These are phyloP conservation scores for Gallinago stenura DNA, from an alignment of 2,797 vertebrate genomes.

Conservation along the genomic window DNA sequence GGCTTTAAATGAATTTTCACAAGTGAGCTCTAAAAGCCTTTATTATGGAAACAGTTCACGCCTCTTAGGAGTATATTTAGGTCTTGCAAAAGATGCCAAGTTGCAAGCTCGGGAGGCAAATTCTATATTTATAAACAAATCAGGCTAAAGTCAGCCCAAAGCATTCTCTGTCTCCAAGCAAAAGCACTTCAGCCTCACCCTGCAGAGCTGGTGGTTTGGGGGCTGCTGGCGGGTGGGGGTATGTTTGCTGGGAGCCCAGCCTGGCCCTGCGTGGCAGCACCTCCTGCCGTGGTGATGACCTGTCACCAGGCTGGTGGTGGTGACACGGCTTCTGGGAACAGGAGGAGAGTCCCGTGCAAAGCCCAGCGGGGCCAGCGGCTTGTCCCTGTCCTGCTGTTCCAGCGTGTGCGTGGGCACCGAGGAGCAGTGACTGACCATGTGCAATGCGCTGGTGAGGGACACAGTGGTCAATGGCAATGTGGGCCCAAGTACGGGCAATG, in stretches of 20 bases:
- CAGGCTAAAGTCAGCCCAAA: slow-evolving; percentile 6
- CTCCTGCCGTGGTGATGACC: fast-evolving
- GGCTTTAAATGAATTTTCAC: slow-evolving; percentile 2
- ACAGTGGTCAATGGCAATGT: fast-evolving
- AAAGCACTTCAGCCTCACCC: background rate
- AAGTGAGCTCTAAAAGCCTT: slow-evolving; percentile 1
- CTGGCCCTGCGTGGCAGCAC: background rate
- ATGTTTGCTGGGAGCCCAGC: background rate
- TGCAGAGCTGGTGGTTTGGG: background rate
- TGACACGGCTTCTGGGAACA: background rate
- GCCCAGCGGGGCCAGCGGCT: background rate
- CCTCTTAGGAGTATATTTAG: slow-evolving; percentile 48
- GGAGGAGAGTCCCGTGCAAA: fast-evolving
- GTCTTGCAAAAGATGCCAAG: slow-evolving; percentile 25
- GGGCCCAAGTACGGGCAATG: fast-evolving
- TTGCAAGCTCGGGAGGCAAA: slow-evolving; percentile 3
- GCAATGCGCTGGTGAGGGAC: background rate
- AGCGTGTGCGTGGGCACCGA: background rate
- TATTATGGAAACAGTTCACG: slow-evolving; percentile 32
- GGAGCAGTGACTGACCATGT: too few species aligned
- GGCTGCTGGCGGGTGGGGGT: background rate
- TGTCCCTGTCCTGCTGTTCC: background rate
- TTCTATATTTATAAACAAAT: slow-evolving; percentile 45
- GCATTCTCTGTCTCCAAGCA: background rate
- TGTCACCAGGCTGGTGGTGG: background rate